These are phyloP conservation scores for Phrynosoma platyrhinos DNA, from an alignment of 2,113 vertebrate genomes.

Conservation along the genomic window DNA sequence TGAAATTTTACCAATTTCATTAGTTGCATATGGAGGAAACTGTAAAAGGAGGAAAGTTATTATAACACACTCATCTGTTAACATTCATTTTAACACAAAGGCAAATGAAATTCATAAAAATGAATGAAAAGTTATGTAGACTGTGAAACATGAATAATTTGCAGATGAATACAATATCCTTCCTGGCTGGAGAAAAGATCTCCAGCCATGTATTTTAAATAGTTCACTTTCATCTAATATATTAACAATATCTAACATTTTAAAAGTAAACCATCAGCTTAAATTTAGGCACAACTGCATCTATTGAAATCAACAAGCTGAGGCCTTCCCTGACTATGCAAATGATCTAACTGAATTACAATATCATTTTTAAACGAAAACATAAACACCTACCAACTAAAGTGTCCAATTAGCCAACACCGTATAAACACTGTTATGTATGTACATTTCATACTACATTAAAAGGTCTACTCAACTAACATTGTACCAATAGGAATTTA, in stretches of 20 bases:
- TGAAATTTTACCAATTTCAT: slow-evolving; percentile 91
- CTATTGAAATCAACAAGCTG: neutral
- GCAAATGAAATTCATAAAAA: neutral
- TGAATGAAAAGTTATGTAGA: neutral
- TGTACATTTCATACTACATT: too few species aligned
- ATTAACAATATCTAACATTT: neutral
- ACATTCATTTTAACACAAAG: neutral
- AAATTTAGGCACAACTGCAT: neutral
- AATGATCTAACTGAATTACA: neutral
- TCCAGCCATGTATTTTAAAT: neutral
- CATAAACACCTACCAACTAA: neutral
- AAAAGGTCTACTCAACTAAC: too few species aligned
- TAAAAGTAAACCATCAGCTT: neutral
- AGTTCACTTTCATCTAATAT: neutral
- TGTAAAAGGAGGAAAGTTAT: slow-evolving; percentile 57
- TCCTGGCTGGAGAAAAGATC: neutral
- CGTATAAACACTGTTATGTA: neutral
- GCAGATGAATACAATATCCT: neutral
- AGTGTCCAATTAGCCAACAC: neutral
- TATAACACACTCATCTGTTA: neutral
- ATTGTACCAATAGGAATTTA: too few species aligned
- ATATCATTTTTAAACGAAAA: neutral
- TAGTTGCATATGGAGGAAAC: slow-evolving; percentile 99
- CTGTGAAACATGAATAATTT: neutral
- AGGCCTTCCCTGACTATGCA: neutral